phyloP scores from a whole-genome alignment of 2,888 invertebrate species.

The Pherbina coryleti region DNA sequence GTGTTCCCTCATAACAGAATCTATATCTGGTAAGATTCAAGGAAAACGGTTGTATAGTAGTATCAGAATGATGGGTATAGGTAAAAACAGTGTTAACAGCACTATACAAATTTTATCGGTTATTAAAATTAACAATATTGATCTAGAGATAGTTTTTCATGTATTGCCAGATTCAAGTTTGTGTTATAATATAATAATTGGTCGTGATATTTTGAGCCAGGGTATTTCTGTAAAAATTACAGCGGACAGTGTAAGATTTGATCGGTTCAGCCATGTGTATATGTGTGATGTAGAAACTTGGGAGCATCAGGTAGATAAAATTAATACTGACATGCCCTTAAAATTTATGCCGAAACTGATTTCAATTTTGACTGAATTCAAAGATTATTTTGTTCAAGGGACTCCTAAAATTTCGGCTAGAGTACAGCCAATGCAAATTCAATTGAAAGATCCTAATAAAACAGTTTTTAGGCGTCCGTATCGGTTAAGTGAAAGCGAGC shows the following conservation, averaged over 20 bases:
- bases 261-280: neutral
- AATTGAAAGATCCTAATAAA: no score
- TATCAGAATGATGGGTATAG: neutral
- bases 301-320: no score
- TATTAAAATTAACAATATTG: neutral
- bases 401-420: neutral
- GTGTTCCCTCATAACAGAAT: neutral
- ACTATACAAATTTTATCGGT: no score
- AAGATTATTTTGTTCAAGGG: neutral
- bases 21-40: neutral
- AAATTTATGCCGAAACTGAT: neutral
- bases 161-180: neutral
- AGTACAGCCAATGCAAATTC: neutral
- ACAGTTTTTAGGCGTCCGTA: no score
- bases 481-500: neutral
- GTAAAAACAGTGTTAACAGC: neutral
- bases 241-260: neutral
- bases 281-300: neutral
- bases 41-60: neutral
- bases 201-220: neutral
- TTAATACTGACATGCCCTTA: neutral
- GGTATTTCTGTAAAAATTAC: neutral
- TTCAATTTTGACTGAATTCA: neutral
- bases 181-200: neutral
- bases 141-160: neutral